Conservation (phyloP, 2,888 invertebrate genomes). For the Loripinus fragilis region DNA sequence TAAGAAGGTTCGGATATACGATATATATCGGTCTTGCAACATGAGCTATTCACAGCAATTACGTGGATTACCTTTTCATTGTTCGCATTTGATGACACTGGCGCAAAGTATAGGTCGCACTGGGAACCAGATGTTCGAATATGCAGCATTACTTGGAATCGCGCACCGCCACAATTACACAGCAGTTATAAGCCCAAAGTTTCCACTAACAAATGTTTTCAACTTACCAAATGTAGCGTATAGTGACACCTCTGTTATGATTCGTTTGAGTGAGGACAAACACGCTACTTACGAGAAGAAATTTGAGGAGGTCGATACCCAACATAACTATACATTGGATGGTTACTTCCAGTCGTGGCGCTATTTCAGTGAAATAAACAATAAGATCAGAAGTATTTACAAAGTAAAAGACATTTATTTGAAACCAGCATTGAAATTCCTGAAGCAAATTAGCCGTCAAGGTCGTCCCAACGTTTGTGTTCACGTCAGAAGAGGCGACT, state of each 20-base stretch:
- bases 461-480: constrained; percentile 50
- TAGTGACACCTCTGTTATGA: constrained; percentile 17
- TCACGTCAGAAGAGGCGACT: constrained; percentile 66
- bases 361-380: too few species aligned
- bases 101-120: too few species aligned
- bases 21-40: too few species aligned
- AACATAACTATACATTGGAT: constrained; percentile 52
- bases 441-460: constrained; percentile 16
- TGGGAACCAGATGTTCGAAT: too few species aligned
- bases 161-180: too few species aligned
- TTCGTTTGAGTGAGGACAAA: constrained; percentile 32
- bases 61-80: too few species aligned
- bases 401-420: too few species aligned
- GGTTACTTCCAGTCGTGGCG: constrained; percentile 69
- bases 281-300: constrained; percentile 41
- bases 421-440: constrained; percentile 30
- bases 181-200: constrained; percentile 24
- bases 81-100: too few species aligned
- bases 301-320: constrained; percentile 30
- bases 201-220: constrained; percentile 41
- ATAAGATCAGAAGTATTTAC: too few species aligned
- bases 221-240: constrained; percentile 22
- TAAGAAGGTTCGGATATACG: too few species aligned
- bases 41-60: too few species aligned
- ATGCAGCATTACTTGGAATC: too few species aligned